Base-by-base conservation (phyloP, 2,113 vertebrate genomes). In the Callorhinus ursinus region DNA sequence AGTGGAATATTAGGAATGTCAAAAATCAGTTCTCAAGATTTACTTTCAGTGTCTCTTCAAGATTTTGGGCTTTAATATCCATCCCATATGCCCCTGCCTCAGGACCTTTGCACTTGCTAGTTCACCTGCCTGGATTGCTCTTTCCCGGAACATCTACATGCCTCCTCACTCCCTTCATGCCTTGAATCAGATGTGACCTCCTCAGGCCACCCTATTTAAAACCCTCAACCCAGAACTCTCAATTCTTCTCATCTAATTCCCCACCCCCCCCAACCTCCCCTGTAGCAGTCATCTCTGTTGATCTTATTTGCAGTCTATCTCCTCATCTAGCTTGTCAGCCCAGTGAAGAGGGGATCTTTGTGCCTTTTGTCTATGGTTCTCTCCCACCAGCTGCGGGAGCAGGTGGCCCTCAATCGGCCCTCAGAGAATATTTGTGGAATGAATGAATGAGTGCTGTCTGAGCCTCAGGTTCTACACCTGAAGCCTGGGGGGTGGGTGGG, bases 211-310 rank as follows among this genome's bases (percentile, higher is more conserved):
- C 63, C 28, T 87, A 4, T 59, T 84, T 59, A 89, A 77, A 88
- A 36, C 46, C 36, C 12, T 86, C 79, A 28, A 24, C n/a, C n/a
- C n/a, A 69, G 57, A 69, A 42, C 22, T n/a, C 46, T 80, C 86
- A n/a, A 0, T 5, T 6, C 28, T 12, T 69, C 77, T 67, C 33
- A 28, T 18, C 67, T 53, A 36, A 39, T 63, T 7, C 26, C 15
- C 65, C 15, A 31, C 12, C 33, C 13, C 14, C 14, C 67, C 33
- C 67, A 8, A 9, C 67, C 59, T 22, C 0, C 15, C 4, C 55
- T 19, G 4, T 65, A 61, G 16, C 5, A 1, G 28, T 36, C 33
- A 19, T 31, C 59, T 42, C 21, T 5, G 0, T 51, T 16, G 24
- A 24, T 19, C 76, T 71, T 31, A 11, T 42, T 74, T 28, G 61